These are phyloP conservation scores for Phenganax subtilis DNA, from an alignment of 92 coral and sea anemone species.

Conservation along the genomic window DNA sequence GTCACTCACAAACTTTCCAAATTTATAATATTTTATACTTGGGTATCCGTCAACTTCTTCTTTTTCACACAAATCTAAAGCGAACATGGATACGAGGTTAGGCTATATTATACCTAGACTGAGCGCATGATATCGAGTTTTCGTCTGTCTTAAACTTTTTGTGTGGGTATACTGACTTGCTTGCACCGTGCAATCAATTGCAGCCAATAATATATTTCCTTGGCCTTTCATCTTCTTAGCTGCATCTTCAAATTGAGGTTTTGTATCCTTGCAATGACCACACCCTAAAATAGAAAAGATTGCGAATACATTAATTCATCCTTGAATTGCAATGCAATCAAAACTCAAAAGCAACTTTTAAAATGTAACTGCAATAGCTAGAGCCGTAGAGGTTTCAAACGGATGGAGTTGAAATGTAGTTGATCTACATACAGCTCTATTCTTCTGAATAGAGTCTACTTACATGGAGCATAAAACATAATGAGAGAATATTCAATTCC, in stretches of 20 bases:
- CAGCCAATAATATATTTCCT: conserved; percentile 66
- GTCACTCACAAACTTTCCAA: conserved; percentile 64
- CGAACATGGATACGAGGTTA: neutral
- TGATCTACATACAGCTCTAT: no score
- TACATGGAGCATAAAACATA: conserved; percentile 92
- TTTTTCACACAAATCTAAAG: conserved; percentile 66
- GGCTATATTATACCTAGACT: neutral
- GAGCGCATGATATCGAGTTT: neutral
- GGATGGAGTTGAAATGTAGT: no score
- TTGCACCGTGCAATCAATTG: conserved; percentile 79
- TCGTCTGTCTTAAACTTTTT: neutral
- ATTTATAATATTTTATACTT: conserved; percentile 74
- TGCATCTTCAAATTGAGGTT: conserved; percentile 74
- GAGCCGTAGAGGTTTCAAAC: no score
- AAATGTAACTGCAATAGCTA: no score
- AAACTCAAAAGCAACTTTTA: no score
- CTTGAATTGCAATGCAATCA: no score
- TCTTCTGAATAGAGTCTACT: conserved; percentile 37
- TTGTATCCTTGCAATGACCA: conserved; percentile 87
- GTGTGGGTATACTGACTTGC: conserved; percentile 47
- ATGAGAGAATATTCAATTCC: conserved; percentile 69
- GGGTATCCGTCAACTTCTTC: conserved; percentile 90
- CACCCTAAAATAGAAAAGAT: conserved; percentile 61
- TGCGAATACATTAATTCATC: neutral
- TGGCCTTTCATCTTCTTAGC: conserved; percentile 61